Conservation (phyloP, 2,888 invertebrate genomes). For the Stenchaetothrips biformis region DNA sequence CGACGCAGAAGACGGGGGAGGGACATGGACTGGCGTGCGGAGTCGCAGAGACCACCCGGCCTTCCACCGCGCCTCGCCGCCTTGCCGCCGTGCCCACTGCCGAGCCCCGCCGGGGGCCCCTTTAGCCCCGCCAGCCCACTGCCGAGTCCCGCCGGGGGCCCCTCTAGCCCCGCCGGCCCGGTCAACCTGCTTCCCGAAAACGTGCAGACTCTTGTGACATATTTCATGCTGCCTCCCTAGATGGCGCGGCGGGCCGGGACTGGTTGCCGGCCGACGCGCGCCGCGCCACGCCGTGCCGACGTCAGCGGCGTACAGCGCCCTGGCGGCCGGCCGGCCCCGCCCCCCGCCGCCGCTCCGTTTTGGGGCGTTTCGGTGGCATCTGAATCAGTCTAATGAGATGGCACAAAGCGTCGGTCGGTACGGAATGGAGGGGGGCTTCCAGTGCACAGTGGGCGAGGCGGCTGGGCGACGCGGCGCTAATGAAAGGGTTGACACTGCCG, state of each 20-base stretch:
- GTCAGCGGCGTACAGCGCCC: too few relatives aligned
- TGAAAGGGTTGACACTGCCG: slow-evolving; percentile 12
- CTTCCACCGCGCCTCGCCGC: background rate
- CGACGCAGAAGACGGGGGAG: background rate
- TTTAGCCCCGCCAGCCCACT: background rate
- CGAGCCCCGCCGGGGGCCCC: background rate
- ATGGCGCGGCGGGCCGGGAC: background rate
- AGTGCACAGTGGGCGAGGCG: too few relatives aligned
- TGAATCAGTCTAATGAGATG: background rate
- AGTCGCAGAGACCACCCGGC: background rate
- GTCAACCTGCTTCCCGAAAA: too few relatives aligned
- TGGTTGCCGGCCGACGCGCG: background rate
- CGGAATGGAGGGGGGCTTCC: background rate
- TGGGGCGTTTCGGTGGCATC: background rate
- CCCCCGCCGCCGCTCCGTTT: too few relatives aligned
- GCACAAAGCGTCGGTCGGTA: background rate
- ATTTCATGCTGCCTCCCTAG: slow-evolving; percentile 14
- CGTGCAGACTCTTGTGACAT: background rate
- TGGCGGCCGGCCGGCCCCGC: too few relatives aligned
- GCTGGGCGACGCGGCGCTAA: background rate
- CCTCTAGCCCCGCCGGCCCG: background rate
- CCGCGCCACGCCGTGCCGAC: background rate
- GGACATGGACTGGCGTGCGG: background rate
- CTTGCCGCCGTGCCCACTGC: background rate
- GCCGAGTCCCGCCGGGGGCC: background rate